Evolutionary conservation across 1,140 invertebrate species (phyloP).

Genomic region (Chelonus insularis): DNA sequence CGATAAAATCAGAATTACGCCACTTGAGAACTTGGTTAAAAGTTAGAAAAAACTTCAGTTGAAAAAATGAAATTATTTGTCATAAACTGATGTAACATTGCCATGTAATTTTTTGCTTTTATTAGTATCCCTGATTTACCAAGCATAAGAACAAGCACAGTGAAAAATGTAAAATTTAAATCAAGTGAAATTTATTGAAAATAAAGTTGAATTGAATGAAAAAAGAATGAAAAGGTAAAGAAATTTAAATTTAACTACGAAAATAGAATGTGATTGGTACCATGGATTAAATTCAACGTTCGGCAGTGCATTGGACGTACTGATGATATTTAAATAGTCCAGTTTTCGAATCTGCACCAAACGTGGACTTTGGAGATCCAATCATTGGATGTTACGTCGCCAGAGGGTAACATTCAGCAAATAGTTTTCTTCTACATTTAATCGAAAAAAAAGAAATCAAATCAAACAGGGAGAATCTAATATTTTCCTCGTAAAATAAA

Average conservation of each 20-base stretch:
- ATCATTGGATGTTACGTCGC: slow-evolving; percentile 1
- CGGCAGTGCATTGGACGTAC: not conserved
- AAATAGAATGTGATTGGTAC: slow-evolving; percentile 25
- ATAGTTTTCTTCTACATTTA: not conserved
- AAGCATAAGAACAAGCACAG: too few relatives aligned
- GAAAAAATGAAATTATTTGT: too few relatives aligned
- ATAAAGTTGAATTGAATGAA: slow-evolving; percentile 4
- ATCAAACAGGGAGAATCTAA: too few relatives aligned
- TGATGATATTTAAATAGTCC: slow-evolving; percentile 21
- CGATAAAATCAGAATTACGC: too few relatives aligned
- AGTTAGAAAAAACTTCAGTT: too few relatives aligned
- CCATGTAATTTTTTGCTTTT: too few relatives aligned
- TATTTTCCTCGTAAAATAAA: too few relatives aligned
- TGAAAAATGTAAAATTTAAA: too few relatives aligned
- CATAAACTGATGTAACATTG: too few relatives aligned
- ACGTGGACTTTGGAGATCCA: slow-evolving; percentile 11
- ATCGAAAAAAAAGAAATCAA: not conserved
- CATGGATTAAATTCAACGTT: not conserved
- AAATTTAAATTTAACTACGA: slow-evolving; percentile 22
- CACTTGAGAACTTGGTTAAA: too few relatives aligned
- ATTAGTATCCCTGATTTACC: too few relatives aligned
- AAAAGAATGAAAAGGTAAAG: slow-evolving; percentile 2
- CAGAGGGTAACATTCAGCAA: not conserved
- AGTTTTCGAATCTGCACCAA: slow-evolving; percentile 5
- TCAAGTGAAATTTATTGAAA: slow-evolving; percentile 4